A percentile compares a stretch with the other conserved stretches of the same genome.
Conservation (phyloP, 2,888 invertebrate genomes). For the Allophyes oxyacanthae region DNA sequence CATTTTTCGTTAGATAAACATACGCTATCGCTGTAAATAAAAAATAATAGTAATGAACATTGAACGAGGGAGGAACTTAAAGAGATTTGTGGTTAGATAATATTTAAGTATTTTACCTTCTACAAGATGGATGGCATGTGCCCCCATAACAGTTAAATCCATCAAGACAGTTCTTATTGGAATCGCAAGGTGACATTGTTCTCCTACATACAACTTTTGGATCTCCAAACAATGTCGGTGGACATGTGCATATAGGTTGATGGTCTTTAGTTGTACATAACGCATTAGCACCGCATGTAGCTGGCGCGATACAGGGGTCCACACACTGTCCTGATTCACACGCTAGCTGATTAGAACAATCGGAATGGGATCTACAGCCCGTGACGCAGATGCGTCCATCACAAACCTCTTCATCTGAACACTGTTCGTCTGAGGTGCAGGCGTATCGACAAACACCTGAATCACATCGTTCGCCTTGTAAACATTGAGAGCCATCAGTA, state of each 20-base stretch:
- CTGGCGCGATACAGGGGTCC: constrained; percentile 93
- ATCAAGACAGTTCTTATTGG: constrained; percentile 91
- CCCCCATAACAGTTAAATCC: constrained; percentile 94
- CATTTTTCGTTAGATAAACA: constrained; percentile 96
- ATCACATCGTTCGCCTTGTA: constrained; percentile 94
- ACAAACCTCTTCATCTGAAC: constrained; percentile 96
- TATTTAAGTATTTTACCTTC: constrained; percentile 86
- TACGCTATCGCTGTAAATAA: constrained; percentile 91
- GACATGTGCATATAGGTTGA: constrained; percentile 93
- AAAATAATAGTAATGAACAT: constrained; percentile 2
- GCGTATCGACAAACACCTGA: constrained; percentile 94
- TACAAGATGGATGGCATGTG: constrained; percentile 93
- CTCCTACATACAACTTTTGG: constrained; percentile 93
- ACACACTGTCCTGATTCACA: constrained; percentile 94
- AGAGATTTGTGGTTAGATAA: too few relatives aligned
- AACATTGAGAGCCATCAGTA: constrained; percentile 91
- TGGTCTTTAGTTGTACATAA: constrained; percentile 92
- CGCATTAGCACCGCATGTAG: constrained; percentile 95
- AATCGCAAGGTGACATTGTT: constrained; percentile 90
- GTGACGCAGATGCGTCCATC: constrained; percentile 93
- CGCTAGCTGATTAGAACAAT: constrained; percentile 92
- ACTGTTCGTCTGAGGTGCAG: constrained; percentile 95
- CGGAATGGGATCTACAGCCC: constrained; percentile 94
- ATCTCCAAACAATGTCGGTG: constrained; percentile 92
- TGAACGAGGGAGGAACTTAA: background rate